phyloP scores from a whole-genome alignment of 2,888 invertebrate species.

The Xestia xanthographa region DNA sequence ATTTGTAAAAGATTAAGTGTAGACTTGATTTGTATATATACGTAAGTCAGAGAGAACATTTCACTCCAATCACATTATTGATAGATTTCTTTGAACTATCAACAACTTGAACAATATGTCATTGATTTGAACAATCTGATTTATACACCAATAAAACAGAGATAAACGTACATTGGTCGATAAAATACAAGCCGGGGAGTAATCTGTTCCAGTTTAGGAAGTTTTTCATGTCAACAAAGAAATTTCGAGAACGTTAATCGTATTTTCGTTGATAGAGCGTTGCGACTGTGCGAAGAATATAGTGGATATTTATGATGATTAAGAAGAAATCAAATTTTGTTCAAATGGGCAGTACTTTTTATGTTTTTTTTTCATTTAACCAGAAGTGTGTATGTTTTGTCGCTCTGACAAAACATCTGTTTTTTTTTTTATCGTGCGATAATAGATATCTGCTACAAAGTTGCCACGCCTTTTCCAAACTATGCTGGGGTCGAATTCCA shows the following conservation, averaged over 20 bases:
- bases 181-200: slow-evolving; percentile 2
- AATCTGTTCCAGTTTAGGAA: slow-evolving; percentile 2
- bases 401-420: background rate
- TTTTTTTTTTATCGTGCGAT: background rate
- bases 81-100: background rate
- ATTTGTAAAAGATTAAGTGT: background rate
- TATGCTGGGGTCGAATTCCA: background rate
- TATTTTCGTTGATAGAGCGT: slow-evolving; percentile 24
- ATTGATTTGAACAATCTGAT: background rate
- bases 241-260: slow-evolving; percentile 20
- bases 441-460: background rate
- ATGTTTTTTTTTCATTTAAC: background rate
- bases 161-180: background rate
- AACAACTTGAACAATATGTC: background rate
- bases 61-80: background rate
- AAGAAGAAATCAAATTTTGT: slow-evolving; percentile 48
- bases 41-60: background rate
- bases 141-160: background rate
- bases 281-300: slow-evolving; percentile 13
- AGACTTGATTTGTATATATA: background rate
- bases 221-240: slow-evolving; percentile 15
- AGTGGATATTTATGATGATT: slow-evolving; percentile 59
- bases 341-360: background rate
- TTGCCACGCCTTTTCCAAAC: background rate
- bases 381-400: background rate